Base-by-base conservation (phyloP, 2,113 vertebrate genomes). In the Myrmecophaga tridactyla region DNA sequence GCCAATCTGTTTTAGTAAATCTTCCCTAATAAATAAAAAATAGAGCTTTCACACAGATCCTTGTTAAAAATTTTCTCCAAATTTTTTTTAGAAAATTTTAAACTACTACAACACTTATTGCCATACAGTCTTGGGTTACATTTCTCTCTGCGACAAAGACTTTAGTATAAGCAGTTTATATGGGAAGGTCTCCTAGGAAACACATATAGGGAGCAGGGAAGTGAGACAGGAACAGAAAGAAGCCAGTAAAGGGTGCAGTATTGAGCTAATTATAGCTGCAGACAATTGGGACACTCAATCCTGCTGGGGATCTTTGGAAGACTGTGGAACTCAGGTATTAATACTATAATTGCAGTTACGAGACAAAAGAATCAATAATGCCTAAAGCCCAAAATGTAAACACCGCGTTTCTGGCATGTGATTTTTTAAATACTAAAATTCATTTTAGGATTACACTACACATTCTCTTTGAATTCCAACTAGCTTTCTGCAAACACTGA, bases 391-490 rank as follows among this genome's bases (percentile, higher is more conserved):
- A 63, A 93, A 91, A 48, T 69, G 51, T 65, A 89, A 69, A 94
- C 13, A 90, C 7, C 27, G 56, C 1, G 63, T 48, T 84, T 89
- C 31, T 31, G 46, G 9, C 27, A 58, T 13, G 4, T 43, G 65
- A 60, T 36, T 92, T 77, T 69, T 34, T n/a, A n/a, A 69, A 86
- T 53, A 94, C 27, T 67, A 94, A 93, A 88, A 77, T 78, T 77
- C 77, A 29, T 92, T 12, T 48, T 82, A 73, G 56, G 48, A 69
- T 76, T 92, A 72, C 41, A 92, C 17, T 62, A 18, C 85, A 10
- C 41, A 92, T 88, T 88, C 82, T 62, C 87, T 93, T 83, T 92
- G 21, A 90, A 93, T 83, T 96, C 21, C 82, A 94, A 86, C 48
- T 43, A 77, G 48, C 25, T 86, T 95, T 78, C 53, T 41, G 72